These are phyloP conservation scores for Callyntrura sp. DNA, from an alignment of 2,888 invertebrate genomes.

Conservation along the genomic window DNA sequence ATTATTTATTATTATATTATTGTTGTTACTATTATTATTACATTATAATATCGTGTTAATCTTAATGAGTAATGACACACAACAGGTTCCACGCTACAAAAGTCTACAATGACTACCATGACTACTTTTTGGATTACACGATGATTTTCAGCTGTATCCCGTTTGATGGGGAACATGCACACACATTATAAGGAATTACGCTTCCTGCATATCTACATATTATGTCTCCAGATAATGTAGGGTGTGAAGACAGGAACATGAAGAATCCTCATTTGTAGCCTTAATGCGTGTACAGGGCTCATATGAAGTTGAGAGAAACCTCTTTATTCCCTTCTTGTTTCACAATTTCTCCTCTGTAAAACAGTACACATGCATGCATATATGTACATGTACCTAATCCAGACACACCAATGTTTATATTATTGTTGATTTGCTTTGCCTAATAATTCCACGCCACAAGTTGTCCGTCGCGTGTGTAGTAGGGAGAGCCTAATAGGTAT, in stretches of 20 bases:
- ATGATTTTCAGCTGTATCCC: too few relatives aligned
- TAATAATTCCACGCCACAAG: background rate
- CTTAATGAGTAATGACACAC: conserved; percentile 29
- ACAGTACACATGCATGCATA: background rate
- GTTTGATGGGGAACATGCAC: background rate
- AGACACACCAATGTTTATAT: too few relatives aligned
- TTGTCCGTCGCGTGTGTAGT: background rate
- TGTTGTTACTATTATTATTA: too few relatives aligned
- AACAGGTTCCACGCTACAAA: background rate
- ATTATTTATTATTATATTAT: too few relatives aligned
- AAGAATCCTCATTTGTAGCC: background rate
- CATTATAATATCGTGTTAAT: background rate
- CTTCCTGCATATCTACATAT: background rate
- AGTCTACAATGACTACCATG: background rate
- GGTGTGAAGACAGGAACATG: background rate
- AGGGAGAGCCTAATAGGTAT: background rate
- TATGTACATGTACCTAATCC: too few relatives aligned
- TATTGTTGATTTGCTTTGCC: too few relatives aligned
- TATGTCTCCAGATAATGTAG: background rate
- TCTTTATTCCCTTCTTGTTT: background rate
- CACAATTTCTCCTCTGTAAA: background rate
- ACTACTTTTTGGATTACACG: background rate
- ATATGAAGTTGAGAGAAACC: background rate
- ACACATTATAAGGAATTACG: background rate
- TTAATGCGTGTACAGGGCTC: background rate